Percentiles rank a stretch among this genome's conserved stretches.
phyloP scores from a whole-genome alignment of 2,113 vertebrate species.

The Rhagologus leucostigma region DNA sequence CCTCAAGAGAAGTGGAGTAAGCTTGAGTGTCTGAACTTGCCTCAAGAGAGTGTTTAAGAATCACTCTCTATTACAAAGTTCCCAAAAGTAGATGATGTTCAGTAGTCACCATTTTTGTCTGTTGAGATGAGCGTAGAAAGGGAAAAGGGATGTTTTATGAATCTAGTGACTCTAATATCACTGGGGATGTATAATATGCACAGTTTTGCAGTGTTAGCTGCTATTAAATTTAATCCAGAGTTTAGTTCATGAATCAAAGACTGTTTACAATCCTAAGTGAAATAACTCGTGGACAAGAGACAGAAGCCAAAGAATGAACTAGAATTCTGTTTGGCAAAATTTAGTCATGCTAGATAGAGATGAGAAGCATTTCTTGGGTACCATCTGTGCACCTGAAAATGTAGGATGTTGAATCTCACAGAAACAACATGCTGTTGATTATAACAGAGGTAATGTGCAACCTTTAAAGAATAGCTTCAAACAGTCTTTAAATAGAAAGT shows the following conservation, averaged over 20 bases:
- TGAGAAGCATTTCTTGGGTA: background rate
- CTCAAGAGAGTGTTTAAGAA: background rate
- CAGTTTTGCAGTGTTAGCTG: background rate
- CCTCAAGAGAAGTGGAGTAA: background rate
- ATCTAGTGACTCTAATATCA: background rate
- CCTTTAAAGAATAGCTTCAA: background rate
- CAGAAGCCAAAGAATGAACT: background rate
- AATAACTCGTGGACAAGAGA: background rate
- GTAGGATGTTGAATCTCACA: background rate
- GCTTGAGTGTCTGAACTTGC: background rate
- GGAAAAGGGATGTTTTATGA: background rate
- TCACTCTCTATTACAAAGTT: background rate
- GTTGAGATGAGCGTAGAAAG: background rate
- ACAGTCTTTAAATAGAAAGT: background rate
- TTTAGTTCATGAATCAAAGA: background rate
- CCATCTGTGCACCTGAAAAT: background rate
- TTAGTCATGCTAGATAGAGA: background rate
- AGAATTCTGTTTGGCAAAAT: background rate
- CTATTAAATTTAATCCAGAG: background rate
- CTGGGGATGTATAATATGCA: background rate
- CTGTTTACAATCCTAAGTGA: background rate
- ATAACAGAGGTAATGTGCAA: background rate
- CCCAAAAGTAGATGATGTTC: background rate
- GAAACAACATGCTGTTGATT: background rate
- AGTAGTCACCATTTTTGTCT: background rate